Percentiles rank a stretch among this genome's conserved stretches.
These are phyloP conservation scores for Ridgeia piscesae DNA, from an alignment of 1,140 invertebrate species.

Conservation along the genomic window DNA sequence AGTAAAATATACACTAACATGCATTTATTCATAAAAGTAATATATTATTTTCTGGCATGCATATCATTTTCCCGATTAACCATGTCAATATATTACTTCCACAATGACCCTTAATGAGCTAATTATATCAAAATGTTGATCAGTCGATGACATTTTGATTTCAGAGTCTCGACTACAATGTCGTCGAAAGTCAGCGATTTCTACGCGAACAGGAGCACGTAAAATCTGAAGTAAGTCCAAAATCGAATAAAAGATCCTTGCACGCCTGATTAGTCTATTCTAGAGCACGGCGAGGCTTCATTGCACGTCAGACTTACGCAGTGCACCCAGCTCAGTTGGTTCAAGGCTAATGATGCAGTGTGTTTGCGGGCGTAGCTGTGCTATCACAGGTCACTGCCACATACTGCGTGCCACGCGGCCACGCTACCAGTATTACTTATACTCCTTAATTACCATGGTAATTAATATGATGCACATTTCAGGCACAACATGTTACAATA, in stretches of 20 bases:
- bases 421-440: too few species aligned
- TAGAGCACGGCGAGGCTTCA: not conserved
- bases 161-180: conserved; percentile 15
- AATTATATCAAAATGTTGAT: not conserved
- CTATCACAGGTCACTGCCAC: too few species aligned
- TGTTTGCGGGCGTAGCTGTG: too few species aligned
- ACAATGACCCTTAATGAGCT: not conserved
- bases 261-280: not conserved
- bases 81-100: too few species aligned
- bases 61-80: too few species aligned
- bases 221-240: not conserved
- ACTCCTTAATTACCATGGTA: too few species aligned
- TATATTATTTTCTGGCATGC: too few species aligned
- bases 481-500: too few species aligned
- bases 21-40: too few species aligned
- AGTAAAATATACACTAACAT: too few species aligned
- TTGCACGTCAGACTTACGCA: not conserved
- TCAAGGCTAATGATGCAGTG: not conserved
- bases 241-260: not conserved
- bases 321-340: not conserved
- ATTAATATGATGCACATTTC: too few species aligned
- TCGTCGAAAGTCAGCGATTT: conserved; percentile 16
- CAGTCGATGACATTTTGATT: not conserved
- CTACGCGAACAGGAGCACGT: conserved; percentile 10
- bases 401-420: too few species aligned